Conservation (phyloP, 2,113 vertebrate genomes). For the Cavia aperea region DNA sequence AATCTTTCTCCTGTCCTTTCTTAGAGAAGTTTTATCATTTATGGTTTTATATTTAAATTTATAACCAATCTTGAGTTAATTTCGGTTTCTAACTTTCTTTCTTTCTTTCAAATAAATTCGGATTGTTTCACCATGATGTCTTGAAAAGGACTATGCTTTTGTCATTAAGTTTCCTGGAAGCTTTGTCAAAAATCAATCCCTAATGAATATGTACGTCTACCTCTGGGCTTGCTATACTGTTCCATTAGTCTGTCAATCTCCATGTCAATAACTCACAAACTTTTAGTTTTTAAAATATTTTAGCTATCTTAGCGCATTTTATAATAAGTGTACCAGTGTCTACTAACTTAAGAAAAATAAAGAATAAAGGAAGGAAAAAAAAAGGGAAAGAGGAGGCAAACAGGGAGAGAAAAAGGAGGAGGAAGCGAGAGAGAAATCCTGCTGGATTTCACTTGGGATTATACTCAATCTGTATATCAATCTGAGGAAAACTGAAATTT, state of each 20-base stretch:
- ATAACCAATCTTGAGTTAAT: neutral
- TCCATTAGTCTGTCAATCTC: neutral
- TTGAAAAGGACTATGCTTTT: neutral
- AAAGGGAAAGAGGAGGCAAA: neutral
- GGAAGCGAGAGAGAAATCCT: neutral
- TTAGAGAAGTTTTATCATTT: neutral
- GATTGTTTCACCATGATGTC: neutral
- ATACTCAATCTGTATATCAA: neutral
- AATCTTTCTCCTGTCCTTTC: neutral
- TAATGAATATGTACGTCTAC: too few species aligned
- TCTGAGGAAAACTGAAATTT: neutral
- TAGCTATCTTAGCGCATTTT: neutral
- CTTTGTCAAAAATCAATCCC: neutral
- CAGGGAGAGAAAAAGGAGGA: neutral
- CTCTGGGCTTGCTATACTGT: neutral
- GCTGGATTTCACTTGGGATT: neutral
- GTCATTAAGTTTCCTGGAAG: neutral
- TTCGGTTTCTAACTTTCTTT: neutral
- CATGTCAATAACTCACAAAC: neutral
- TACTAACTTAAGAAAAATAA: neutral
- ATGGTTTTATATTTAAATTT: neutral
- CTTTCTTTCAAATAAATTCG: neutral
- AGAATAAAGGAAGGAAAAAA: neutral
- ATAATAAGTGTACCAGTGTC: neutral
- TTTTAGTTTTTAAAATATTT: neutral